phyloP scores from a whole-genome alignment of 1,140 invertebrate genomes.

The Matsumurasca onukii region DNA sequence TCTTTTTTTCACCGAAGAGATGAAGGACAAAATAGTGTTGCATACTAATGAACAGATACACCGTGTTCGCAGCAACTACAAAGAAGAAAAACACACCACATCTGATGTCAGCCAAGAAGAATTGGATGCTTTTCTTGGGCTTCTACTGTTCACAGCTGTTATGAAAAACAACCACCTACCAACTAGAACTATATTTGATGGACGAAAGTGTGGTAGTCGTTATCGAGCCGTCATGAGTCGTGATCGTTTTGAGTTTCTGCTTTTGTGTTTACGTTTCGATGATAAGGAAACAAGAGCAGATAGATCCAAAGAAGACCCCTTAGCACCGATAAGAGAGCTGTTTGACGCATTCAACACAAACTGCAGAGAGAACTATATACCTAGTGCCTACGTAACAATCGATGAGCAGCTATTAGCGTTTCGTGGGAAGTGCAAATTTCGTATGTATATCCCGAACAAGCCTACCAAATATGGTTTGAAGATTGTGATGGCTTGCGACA shows the following conservation, averaged over 20 bases:
- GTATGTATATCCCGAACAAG: not conserved
- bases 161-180: conserved; percentile 42
- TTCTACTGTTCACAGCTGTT: conserved; percentile 39
- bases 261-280: conserved; percentile 45
- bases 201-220: conserved; percentile 34
- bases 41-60: conserved; percentile 33
- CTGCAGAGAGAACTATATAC: conserved; percentile 40
- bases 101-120: conserved; percentile 12
- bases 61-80: conserved; percentile 34
- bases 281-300: conserved; percentile 41
- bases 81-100: conserved; percentile 5
- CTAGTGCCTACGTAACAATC: conserved; percentile 36
- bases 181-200: conserved; percentile 39
- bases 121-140: conserved; percentile 39
- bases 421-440: not conserved
- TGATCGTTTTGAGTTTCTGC: conserved; percentile 46
- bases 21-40: conserved; percentile 20
- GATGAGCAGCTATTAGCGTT: conserved; percentile 32
- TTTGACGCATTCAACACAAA: conserved; percentile 39
- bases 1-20: conserved; percentile 21
- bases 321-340: conserved; percentile 40
- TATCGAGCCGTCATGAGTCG: conserved; percentile 43
- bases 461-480: not conserved
- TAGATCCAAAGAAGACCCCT: conserved; percentile 37
- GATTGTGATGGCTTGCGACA: not conserved